Conservation (phyloP, 2,888 invertebrate genomes). For the Epinotia bilunana region DNA sequence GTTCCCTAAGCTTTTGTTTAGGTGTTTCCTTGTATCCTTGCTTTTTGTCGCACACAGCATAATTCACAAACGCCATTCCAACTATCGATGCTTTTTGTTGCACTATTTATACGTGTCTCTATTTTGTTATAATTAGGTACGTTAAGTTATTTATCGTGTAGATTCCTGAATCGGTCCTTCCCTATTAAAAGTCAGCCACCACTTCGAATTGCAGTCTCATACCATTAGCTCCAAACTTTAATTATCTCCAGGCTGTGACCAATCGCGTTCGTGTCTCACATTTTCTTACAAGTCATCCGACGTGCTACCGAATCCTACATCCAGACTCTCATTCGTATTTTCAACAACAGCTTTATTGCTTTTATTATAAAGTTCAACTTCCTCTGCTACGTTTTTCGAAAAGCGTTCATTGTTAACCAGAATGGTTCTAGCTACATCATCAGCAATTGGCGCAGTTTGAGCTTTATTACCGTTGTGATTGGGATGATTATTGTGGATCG, state of each 20-base stretch:
- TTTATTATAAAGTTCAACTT: slow-evolving; percentile 63
- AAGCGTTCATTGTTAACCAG: slow-evolving; percentile 61
- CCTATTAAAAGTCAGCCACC: slow-evolving; percentile 82
- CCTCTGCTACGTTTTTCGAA: slow-evolving; percentile 56
- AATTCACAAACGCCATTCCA: slow-evolving; percentile 54
- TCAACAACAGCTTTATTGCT: slow-evolving; percentile 60
- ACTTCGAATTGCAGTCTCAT: slow-evolving; percentile 80
- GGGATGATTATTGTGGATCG: slow-evolving; percentile 63
- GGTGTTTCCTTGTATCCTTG: slow-evolving; percentile 48
- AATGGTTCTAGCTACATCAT: slow-evolving; percentile 63
- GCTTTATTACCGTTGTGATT: slow-evolving; percentile 66
- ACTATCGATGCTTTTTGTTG: slow-evolving; percentile 43
- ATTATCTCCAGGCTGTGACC: slow-evolving; percentile 84
- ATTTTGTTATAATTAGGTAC: slow-evolving; percentile 45
- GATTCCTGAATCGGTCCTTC: slow-evolving; percentile 80
- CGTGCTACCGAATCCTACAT: slow-evolving; percentile 81
- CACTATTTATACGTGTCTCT: slow-evolving; percentile 44
- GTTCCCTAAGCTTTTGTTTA: slow-evolving; percentile 50
- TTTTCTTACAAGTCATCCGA: slow-evolving; percentile 82
- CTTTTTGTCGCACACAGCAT: slow-evolving; percentile 54
- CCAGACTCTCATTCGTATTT: slow-evolving; percentile 50
- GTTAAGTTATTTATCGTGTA: slow-evolving; percentile 52
- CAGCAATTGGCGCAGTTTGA: slow-evolving; percentile 66
- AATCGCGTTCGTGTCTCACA: slow-evolving; percentile 83
- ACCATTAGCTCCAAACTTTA: slow-evolving; percentile 84